Percentiles rank a stretch among this genome's conserved stretches.
Evolutionary conservation across 2,797 vertebrate species (phyloP).

Genomic region (Orientallactaga sibirica): DNA sequence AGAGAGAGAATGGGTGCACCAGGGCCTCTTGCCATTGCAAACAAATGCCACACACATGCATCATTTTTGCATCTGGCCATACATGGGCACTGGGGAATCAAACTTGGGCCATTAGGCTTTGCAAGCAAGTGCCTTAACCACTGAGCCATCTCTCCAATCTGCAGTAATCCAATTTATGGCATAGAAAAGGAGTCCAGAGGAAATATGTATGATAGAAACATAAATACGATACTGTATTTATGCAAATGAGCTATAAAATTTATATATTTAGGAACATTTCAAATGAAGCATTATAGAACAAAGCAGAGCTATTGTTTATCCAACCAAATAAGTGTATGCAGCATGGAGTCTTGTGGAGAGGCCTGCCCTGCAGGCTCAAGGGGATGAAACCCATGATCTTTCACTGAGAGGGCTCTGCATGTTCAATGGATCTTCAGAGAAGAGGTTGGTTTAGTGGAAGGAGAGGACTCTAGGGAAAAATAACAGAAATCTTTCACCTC

Average conservation of each 20-base stretch:
- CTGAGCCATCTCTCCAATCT: no score
- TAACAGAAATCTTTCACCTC: conserved; percentile 14
- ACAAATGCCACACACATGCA: no score
- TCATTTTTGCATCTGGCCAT: no score
- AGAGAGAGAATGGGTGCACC: no score
- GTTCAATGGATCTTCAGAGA: not conserved
- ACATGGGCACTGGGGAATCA: no score
- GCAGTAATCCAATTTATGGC: conserved; percentile 37
- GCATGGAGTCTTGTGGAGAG: not conserved
- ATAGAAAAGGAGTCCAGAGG: conserved; percentile 49
- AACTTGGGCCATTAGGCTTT: no score
- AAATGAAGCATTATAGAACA: conserved; percentile 33
- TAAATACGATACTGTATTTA: conserved; percentile 61
- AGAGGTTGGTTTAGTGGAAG: not conserved
- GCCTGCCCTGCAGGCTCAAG: not conserved
- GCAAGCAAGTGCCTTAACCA: no score
- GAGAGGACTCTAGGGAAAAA: conserved; percentile 2
- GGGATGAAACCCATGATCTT: not conserved
- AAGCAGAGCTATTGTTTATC: not conserved
- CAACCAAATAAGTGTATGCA: not conserved
- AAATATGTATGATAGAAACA: conserved; percentile 53
- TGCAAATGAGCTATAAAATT: conserved; percentile 63
- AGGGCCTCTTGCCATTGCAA: no score
- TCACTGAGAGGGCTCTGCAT: not conserved
- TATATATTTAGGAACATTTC: conserved; percentile 56